These are phyloP conservation scores for Chondrilla cf. caribensis DNA, from an alignment of 37 sponge, comb jelly and placozoan species.

Conservation along the genomic window DNA sequence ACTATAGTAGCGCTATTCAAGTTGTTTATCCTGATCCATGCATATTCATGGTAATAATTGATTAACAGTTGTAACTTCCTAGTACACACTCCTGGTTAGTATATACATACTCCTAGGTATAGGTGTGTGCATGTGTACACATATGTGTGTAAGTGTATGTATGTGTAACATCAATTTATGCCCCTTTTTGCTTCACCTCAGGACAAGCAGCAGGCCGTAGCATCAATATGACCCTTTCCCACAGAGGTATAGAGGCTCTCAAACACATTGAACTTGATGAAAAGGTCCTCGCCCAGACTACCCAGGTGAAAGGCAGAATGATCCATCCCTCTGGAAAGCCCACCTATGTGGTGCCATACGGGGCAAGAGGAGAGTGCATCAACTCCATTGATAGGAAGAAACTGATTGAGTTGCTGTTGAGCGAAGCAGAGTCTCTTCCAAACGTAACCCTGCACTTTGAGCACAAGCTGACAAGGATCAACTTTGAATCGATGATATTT, in stretches of 20 bases:
- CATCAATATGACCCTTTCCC: conserved; percentile 86
- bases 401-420: conserved; percentile 75
- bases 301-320: conserved; percentile 81
- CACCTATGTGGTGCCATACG: conserved; percentile 56
- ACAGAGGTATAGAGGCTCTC: conserved; percentile 79
- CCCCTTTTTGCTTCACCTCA: too few species aligned
- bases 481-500: conserved; percentile 36
- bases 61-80: too few species aligned
- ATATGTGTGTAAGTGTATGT: too few species aligned
- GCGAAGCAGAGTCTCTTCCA: conserved; percentile 38
- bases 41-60: too few species aligned
- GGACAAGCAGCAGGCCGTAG: conserved; percentile 60
- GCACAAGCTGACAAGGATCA: conserved; percentile 51
- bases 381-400: conserved; percentile 74
- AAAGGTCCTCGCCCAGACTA: conserved; percentile 42
- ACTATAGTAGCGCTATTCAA: too few species aligned
- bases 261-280: conserved; percentile 63
- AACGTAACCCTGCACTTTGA: conserved; percentile 65
- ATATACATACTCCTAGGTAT: too few species aligned
- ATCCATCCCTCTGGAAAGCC: conserved; percentile 71
- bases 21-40: too few species aligned
- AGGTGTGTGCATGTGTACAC: too few species aligned
- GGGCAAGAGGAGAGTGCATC: conserved; percentile 61
- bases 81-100: too few species aligned
- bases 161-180: too few species aligned